These are phyloP conservation scores for Sisyra terminalis DNA, from an alignment of 2,888 invertebrate genomes.

Conservation along the genomic window DNA sequence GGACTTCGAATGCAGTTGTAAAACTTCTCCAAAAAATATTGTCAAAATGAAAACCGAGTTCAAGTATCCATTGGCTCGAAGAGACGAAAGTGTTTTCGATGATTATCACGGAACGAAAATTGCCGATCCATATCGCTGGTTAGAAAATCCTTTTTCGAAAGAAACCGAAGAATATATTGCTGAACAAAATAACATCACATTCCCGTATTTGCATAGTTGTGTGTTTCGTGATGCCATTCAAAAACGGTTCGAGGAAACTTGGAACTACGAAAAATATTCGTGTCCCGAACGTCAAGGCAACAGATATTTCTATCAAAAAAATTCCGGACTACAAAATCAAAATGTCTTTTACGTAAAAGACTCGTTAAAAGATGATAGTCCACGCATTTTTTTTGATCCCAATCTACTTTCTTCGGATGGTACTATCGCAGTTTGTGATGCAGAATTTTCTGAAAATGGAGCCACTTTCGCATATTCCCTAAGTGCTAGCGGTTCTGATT, in stretches of 20 bases:
- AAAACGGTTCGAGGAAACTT: conserved; percentile 67
- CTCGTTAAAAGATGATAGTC: conserved; percentile 52
- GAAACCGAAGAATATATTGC: conserved; percentile 86
- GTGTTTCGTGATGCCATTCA: conserved; percentile 55
- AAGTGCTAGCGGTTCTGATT: conserved; percentile 89
- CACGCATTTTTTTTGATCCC: conserved; percentile 81
- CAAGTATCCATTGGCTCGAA: conserved; percentile 59
- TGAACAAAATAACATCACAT: conserved; percentile 75
- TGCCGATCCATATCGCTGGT: conserved; percentile 84
- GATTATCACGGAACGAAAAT: conserved; percentile 71
- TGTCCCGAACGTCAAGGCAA: conserved; percentile 70
- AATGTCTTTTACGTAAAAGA: conserved; percentile 86
- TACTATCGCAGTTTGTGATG: conserved; percentile 60
- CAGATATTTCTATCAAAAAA: conserved; percentile 81
- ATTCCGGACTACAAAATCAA: conserved; percentile 93
- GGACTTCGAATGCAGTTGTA: too few species aligned
- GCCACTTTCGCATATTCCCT: conserved; percentile 79
- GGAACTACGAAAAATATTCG: conserved; percentile 94
- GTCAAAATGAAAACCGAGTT: conserved; percentile 31
- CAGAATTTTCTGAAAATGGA: conserved; percentile 80
- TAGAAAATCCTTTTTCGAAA: conserved; percentile 87
- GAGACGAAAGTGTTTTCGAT: conserved; percentile 65
- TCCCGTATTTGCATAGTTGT: conserved; percentile 68
- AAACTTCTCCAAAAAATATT: too few species aligned
- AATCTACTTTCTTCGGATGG: conserved; percentile 85